Evolutionary conservation across 2,113 vertebrate species (phyloP), one percentile per base, ranked within the genome.

Genomic region (Rhinoderma darwinii): DNA sequence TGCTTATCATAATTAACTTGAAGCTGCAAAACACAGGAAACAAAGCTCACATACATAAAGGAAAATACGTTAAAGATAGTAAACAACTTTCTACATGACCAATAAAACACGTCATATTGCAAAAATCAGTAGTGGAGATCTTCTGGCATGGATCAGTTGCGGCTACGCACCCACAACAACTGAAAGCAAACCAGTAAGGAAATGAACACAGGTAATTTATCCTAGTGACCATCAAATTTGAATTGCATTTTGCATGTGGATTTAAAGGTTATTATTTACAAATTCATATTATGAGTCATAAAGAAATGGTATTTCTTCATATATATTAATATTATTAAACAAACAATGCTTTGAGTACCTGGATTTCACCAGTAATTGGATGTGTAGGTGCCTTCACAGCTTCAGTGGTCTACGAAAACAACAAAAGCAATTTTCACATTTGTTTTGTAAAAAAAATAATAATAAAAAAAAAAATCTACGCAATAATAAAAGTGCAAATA

Each of bases 1-100:
- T 96, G 96, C 88, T 96, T 96, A 93, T 99, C 98, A 88, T 99
- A 98, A 94, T 96, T 99, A 93, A 99, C 96, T 95, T 99, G 98
- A 91, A 99, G 97, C 98, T 99, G 91, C 81, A 66, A 84, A 76
- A 86, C 75, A 90, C 56, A 84, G 66, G n/a, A 51, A 47, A 72
- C 0, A 92, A 88, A 22, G 27, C 59, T 54, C 11, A 5, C 7
- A 51, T 50, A 32, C 74, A 32, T 50, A 77, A 50, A 51, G 15
- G 17, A 14, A 50, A 77, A 50, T 51, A 3, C 44, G 10, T 50
- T 51, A 77, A 27, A 47, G 14, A 47, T 15, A 76, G 12, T 20
- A 76, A 76, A 44, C 22, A 76, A 44, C n/a, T 30, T 47, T 76
- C 12, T 76, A 47, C 14, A 11, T 39, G 70, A 22, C 35, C 41